Conservation (phyloP, 2,797 vertebrate species). For the Darevskia nairensis region DNA sequence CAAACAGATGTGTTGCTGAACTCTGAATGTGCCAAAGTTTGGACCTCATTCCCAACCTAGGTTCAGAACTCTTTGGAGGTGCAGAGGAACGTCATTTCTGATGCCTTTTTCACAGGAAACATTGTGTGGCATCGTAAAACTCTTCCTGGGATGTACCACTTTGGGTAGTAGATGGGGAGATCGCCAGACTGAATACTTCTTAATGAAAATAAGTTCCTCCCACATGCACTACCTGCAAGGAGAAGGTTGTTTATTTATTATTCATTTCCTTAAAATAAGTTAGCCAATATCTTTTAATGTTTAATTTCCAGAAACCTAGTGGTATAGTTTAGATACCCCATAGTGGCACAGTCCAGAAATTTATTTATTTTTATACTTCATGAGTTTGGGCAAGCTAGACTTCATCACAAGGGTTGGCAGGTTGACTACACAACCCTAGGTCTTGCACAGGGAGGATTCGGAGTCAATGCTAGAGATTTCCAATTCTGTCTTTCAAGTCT, state of each 20-base stretch:
- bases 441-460: not conserved
- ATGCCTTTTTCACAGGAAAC: not conserved
- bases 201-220: not conserved
- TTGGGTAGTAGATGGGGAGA: not conserved
- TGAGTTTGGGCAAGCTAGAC: not conserved
- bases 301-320: no score
- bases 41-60: not conserved
- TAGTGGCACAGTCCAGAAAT: no score
- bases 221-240: not conserved
- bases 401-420: not conserved
- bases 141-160: not conserved
- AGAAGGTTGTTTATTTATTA: not conserved
- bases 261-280: no score
- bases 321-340: no score
- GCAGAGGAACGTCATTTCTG: no score
- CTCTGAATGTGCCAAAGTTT: not conserved
- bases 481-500: not conserved
- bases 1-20: no score
- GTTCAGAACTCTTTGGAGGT: not conserved
- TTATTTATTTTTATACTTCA: not conserved
- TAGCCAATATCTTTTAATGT: no score
- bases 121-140: not conserved
- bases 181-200: no score
- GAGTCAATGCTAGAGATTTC: not conserved
- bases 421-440: not conserved